These are phyloP conservation scores for Taeniopygia guttata DNA, from an alignment of 2,797 vertebrate genomes.

Conservation along the genomic window DNA sequence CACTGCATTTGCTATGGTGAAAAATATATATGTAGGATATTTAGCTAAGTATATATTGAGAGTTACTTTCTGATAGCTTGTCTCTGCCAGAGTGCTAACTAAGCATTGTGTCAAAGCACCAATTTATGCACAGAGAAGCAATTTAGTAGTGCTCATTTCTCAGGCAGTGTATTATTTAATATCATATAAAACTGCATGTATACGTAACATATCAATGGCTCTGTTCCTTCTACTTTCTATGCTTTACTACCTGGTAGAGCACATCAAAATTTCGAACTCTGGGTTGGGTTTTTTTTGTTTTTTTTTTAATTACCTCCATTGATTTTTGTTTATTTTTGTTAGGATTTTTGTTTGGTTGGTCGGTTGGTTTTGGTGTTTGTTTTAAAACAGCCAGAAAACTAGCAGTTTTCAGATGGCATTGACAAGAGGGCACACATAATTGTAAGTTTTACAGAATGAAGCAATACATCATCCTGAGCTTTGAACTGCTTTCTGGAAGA, in stretches of 20 bases:
- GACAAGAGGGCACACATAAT: neutral
- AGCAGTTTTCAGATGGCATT: neutral
- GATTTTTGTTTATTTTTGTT: neutral
- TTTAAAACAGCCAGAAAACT: neutral
- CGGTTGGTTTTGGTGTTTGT: neutral
- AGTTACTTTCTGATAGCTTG: neutral
- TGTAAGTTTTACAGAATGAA: neutral
- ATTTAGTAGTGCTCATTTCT: neutral
- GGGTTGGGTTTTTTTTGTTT: fast-evolving
- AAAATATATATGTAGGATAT: neutral
- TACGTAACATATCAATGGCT: neutral
- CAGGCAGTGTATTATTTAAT: neutral
- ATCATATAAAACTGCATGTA: neutral
- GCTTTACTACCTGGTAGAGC: neutral
- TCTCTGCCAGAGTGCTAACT: neutral
- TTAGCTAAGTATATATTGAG: neutral
- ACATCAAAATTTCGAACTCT: neutral
- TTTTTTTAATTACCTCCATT: neutral
- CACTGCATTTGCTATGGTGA: neutral
- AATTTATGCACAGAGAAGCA: neutral
- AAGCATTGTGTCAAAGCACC: neutral
- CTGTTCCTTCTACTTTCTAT: neutral
- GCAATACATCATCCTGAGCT: neutral
- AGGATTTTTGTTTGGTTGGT: fast-evolving
- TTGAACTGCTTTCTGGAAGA: neutral